Evolutionary conservation across 2,797 vertebrate species (phyloP), one percentile per base, ranked within the genome.

Genomic region (Acomys russatus): DNA sequence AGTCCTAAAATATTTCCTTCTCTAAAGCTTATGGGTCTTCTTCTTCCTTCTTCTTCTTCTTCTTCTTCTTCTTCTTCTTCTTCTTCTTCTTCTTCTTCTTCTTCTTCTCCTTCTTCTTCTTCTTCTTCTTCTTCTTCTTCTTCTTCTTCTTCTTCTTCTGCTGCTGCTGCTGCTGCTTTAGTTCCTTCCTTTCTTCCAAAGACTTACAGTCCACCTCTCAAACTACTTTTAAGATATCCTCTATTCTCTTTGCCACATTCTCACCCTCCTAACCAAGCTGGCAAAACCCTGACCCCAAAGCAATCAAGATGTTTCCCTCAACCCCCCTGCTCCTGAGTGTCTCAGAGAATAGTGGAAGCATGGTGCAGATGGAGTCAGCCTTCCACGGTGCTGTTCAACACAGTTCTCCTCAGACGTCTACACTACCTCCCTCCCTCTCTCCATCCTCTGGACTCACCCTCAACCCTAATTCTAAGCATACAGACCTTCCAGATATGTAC

Each of bases 181-280:
- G 20, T 92, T 84, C 35, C 76, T 92, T 94, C 20, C 30, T 22
- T 95, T 87, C 86, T 63, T 88, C 61, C 56, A 77, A 93, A 44
- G 56, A 78, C 68, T 79, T 92, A 94, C 6, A 56, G 33, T 63
- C 74, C n/a, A 35, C 33, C 15, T 87, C 76, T 74, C 61, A 77
- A 77, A 88, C 68, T 74, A 77, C 78, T 92, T 88, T 90, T 30
- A 49, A 5, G 79, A 63, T 35, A 59, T 15, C 66, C 73, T 91
- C 61, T 76, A 59, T 63, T 85, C 44, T 87, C 78, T 79, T 38
- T 66, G 38, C 64, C 64, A 74, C 22, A 73, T 51, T 70, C 3
- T 35, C 80, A 88, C 68, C 54, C 33, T 79, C 30, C 49, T 49
- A 88, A 86, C 15, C 70, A 23, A 87, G 33, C 30, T 78, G 51